Evolutionary conservation across 2,797 vertebrate species (phyloP).

Genomic region (Tragopan temminckii): DNA sequence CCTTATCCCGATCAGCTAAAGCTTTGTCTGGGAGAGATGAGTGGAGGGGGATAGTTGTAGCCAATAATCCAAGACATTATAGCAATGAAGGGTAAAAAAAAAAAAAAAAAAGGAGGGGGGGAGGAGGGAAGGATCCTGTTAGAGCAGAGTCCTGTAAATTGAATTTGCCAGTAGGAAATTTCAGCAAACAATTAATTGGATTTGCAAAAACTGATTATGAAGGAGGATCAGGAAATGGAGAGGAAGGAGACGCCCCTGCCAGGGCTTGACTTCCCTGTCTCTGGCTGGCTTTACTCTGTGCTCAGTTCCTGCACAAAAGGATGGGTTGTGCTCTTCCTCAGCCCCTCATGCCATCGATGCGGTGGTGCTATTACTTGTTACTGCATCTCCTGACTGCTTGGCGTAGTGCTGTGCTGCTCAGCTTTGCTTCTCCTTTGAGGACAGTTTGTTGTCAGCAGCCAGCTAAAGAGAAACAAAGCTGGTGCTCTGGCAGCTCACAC

Average conservation of each 20-base stretch:
- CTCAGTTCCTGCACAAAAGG: neutral
- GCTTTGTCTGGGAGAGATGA: neutral
- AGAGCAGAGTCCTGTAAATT: constrained; percentile 41
- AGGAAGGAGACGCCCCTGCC: neutral
- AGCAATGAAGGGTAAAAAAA: neutral
- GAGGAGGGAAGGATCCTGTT: neutral
- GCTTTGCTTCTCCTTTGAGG: neutral
- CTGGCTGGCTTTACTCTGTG: neutral
- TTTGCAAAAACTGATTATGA: constrained; percentile 36
- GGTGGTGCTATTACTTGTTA: neutral
- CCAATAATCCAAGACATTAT: neutral
- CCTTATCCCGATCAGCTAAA: neutral
- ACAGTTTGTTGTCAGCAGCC: neutral
- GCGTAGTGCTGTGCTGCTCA: neutral
- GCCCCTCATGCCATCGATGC: neutral
- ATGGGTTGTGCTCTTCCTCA: rapidly evolving
- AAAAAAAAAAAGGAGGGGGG: neutral
- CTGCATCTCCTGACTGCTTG: neutral
- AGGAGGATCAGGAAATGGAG: neutral
- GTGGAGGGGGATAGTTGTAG: neutral
- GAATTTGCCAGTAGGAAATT: constrained; percentile 53
- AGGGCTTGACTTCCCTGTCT: neutral
- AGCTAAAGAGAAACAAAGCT: neutral
- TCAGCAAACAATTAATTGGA: constrained; percentile 30
- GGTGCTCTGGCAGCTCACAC: neutral